A percentile compares a stretch with the other conserved stretches of the same genome.
These are phyloP conservation scores for Okamejei kenojei DNA, from an alignment of 2,797 vertebrate genomes.

Conservation along the genomic window DNA sequence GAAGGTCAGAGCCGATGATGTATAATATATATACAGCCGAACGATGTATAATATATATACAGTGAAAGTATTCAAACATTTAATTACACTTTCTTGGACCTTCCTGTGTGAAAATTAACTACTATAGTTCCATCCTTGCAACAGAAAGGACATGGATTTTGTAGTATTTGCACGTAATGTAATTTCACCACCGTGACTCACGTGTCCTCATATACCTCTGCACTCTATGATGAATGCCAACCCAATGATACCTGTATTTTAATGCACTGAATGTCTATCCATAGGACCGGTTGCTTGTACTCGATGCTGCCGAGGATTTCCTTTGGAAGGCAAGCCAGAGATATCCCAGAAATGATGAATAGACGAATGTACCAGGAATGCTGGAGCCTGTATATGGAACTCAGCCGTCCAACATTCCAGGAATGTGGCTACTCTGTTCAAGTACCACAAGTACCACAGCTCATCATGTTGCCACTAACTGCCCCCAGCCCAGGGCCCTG, in stretches of 20 bases:
- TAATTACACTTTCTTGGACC: background rate
- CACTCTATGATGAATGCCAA: background rate
- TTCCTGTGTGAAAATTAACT: background rate
- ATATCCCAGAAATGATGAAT: conserved; percentile 60
- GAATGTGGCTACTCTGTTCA: background rate
- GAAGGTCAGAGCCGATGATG: no score
- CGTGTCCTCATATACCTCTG: background rate
- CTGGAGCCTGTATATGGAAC: background rate
- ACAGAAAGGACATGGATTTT: background rate
- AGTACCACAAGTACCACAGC: background rate
- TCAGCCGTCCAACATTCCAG: background rate
- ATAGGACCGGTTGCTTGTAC: conserved; percentile 76
- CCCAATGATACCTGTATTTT: background rate
- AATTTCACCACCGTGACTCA: no score
- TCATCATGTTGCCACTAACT: no score
- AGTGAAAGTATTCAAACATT: no score
- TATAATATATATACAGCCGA: no score
- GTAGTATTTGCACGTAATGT: background rate
- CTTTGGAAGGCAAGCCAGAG: conserved; percentile 63
- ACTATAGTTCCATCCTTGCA: background rate
- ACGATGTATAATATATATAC: no score
- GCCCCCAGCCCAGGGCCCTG: background rate
- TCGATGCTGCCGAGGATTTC: conserved; percentile 81
- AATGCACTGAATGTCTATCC: background rate
- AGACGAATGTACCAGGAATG: background rate